Conservation (phyloP, 2,113 vertebrate genomes). For the Pteronura brasiliensis region DNA sequence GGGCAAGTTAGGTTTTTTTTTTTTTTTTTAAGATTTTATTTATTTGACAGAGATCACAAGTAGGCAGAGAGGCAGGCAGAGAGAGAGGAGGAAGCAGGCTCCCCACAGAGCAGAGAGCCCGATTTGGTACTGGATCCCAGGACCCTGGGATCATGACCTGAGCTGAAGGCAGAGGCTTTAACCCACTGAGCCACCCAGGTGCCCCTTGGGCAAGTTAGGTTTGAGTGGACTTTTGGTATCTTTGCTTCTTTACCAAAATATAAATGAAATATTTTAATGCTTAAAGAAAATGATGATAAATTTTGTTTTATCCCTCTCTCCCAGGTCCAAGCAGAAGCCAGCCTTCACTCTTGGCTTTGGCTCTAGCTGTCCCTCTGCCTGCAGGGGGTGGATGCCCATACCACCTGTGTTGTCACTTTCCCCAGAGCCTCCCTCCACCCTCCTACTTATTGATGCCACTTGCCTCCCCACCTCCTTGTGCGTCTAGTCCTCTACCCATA, state of each 20-base stretch:
- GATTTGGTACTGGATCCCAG: no score
- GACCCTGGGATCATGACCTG: no score
- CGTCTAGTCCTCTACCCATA: background rate
- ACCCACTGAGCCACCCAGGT: no score
- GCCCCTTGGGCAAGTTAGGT: background rate
- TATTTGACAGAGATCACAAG: no score
- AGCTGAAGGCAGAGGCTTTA: no score
- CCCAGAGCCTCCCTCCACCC: background rate
- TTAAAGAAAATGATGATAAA: background rate
- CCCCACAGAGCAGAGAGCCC: no score
- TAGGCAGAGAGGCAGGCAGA: no score
- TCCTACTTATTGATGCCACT: background rate
- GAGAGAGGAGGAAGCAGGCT: no score
- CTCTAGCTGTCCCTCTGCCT: background rate
- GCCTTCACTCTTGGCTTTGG: background rate
- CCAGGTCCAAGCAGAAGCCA: background rate
- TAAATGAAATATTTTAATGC: background rate
- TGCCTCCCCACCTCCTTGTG: background rate
- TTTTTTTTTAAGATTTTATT: no score
- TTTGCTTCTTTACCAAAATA: background rate
- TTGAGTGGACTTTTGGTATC: background rate
- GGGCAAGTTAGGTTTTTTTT: background rate
- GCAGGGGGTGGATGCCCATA: accelerated
- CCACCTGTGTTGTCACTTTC: background rate
- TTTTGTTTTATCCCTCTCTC: background rate